These are phyloP conservation scores for Echinometra lucunter DNA, from an alignment of 53 echinoderm and acorn worm species.

Conservation along the genomic window DNA sequence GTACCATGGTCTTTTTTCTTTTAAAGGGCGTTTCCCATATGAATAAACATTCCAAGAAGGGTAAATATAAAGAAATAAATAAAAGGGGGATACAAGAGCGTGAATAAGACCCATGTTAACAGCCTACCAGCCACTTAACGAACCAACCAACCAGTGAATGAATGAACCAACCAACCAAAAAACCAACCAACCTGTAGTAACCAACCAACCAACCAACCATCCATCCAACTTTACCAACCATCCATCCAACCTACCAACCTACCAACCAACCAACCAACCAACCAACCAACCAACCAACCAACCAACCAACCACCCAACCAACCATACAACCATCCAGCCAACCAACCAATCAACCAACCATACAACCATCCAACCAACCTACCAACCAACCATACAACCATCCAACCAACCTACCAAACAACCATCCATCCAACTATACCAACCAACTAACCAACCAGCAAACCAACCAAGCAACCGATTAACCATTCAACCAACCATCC, in stretches of 20 bases:
- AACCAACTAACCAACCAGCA: neutral
- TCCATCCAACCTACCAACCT: neutral
- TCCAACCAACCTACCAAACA: neutral
- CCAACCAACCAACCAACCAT: neutral
- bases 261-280: neutral
- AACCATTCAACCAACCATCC: neutral
- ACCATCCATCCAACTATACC: neutral
- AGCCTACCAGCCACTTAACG: no score
- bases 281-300: neutral
- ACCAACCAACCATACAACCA: neutral
- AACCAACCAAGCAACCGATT: neutral
- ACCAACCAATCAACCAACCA: no score
- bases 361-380: neutral
- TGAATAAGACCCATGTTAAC: no score
- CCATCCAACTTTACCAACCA: neutral
- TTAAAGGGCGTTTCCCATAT: no score
- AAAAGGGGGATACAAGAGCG: neutral
- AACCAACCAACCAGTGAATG: neutral
- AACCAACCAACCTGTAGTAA: neutral
- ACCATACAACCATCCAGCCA: neutral
- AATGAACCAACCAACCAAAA: neutral
- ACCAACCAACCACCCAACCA: neutral
- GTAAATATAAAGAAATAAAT: neutral
- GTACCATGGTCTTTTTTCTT: no score
- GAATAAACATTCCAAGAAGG: neutral